A percentile compares a stretch with the other conserved stretches of the same genome.
Evolutionary conservation across 2,888 invertebrate genomes (phyloP).

Genomic region (Rhimphoctona megacephalus): DNA sequence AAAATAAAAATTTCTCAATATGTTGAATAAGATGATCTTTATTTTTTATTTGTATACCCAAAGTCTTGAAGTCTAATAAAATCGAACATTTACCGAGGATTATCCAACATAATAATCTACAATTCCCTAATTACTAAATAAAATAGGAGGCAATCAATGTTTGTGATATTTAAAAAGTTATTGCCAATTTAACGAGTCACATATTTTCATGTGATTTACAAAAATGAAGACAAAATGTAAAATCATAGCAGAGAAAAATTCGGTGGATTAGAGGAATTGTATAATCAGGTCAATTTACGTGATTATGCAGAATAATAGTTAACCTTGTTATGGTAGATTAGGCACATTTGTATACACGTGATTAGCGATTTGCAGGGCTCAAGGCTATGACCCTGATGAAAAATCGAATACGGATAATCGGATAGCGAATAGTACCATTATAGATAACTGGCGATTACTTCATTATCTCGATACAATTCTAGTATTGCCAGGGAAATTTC

Average conservation of each 20-base stretch:
- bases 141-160: background rate
- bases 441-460: conserved; percentile 47
- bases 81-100: background rate
- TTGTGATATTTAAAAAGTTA: background rate
- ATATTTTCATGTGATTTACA: background rate
- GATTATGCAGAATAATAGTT: conserved; percentile 25
- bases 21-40: background rate
- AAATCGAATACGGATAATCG: conserved; percentile 46
- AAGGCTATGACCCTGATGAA: conserved; percentile 53
- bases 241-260: background rate
- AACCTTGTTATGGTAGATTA: conserved; percentile 30
- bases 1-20: too few species aligned
- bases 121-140: too few species aligned
- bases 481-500: conserved; percentile 6
- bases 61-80: background rate
- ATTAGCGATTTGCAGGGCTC: conserved; percentile 12
- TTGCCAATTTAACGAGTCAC: background rate
- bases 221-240: background rate
- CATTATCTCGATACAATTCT: conserved; percentile 43
- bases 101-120: background rate
- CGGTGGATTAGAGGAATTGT: background rate
- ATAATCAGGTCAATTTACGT: background rate
- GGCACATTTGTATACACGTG: background rate
- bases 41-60: background rate
- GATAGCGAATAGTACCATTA: conserved; percentile 48